These are phyloP conservation scores for Gallinago paraguaiae DNA, from an alignment of 2,113 vertebrate genomes.

Conservation along the genomic window DNA sequence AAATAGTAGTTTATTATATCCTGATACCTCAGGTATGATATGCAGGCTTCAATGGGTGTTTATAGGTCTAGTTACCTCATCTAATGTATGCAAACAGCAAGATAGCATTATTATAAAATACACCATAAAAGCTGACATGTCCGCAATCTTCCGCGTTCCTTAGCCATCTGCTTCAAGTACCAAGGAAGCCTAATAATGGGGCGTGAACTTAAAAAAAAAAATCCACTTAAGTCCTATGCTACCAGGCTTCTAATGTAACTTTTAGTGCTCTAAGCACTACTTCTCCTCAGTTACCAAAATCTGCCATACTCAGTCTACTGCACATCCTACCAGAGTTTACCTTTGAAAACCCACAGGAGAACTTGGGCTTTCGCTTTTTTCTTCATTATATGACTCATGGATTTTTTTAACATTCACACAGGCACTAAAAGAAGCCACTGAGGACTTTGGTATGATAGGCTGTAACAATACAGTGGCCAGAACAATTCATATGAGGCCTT, in stretches of 20 bases:
- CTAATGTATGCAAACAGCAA: background rate
- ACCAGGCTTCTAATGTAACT: background rate
- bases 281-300: background rate
- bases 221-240: background rate
- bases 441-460: background rate
- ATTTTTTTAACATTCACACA: background rate
- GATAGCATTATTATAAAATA: background rate
- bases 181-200: background rate
- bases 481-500: background rate
- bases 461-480: background rate
- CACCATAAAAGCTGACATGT: background rate
- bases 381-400: background rate
- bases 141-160: background rate
- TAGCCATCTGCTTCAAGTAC: background rate
- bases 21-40: background rate
- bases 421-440: background rate
- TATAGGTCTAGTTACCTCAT: background rate
- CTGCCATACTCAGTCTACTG: background rate
- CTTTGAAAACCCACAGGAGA: background rate
- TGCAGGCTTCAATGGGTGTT: background rate
- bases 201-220: background rate
- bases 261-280: background rate
- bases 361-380: rapidly evolving
- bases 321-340: background rate
- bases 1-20: background rate